Conservation (phyloP, 2,888 invertebrate genomes). For the Agonopterix arenella region DNA sequence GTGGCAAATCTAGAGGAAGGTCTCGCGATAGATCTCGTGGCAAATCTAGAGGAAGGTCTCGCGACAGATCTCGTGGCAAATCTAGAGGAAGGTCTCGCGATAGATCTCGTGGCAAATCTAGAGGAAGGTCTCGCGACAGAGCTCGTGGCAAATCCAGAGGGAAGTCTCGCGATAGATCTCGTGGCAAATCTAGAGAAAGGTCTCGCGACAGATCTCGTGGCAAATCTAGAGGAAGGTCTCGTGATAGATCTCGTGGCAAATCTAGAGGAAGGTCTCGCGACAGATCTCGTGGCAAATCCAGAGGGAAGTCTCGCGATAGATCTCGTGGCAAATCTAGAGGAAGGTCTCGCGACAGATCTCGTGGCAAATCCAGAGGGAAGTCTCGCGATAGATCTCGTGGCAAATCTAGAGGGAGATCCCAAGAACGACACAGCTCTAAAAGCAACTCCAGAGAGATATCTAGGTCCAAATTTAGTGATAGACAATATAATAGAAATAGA, state of each 20-base stretch:
- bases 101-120: background rate
- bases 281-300: background rate
- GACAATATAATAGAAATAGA: no score
- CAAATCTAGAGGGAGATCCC: background rate
- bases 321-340: background rate
- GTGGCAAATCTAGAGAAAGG: background rate
- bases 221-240: constrained; percentile 1
- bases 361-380: background rate
- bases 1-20: constrained; percentile 4
- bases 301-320: background rate
- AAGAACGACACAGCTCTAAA: background rate
- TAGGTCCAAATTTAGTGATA: no score
- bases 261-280: background rate
- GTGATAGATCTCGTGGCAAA: background rate
- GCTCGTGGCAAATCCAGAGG: constrained; percentile 3
- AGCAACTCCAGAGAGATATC: background rate
- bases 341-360: background rate
- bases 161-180: no score
- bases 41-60: constrained; percentile 5
- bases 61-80: constrained; percentile 1
- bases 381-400: constrained; percentile 1
- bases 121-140: constrained; percentile 5
- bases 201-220: background rate
- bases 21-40: constrained; percentile 6
- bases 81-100: background rate